These are phyloP conservation scores for Pavo muticus DNA, from an alignment of 2,113 vertebrate species.

Conservation along the genomic window DNA sequence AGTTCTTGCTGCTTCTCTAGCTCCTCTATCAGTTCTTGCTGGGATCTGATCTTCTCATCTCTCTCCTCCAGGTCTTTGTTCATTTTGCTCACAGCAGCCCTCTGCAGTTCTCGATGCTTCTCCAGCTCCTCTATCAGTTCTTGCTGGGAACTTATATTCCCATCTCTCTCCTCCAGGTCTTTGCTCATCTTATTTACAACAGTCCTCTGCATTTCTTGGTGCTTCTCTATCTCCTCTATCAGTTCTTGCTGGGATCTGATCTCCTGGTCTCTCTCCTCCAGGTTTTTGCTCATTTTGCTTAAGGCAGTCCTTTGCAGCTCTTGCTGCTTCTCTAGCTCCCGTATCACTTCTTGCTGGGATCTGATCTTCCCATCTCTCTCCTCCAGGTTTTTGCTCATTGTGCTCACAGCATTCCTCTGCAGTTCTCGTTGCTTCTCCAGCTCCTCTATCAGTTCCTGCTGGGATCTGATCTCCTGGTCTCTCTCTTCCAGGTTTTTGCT, in stretches of 20 bases:
- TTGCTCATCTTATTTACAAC: not conserved
- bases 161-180: not conserved
- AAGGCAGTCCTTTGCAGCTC: not conserved
- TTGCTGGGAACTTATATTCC: not conserved
- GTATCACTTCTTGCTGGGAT: not conserved
- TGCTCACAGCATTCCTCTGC: not conserved
- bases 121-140: not conserved
- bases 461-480: too few species aligned
- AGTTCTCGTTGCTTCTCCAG: not conserved
- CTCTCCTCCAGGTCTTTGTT: not conserved
- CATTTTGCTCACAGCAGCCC: accelerated
- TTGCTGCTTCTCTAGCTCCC: not conserved
- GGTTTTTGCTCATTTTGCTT: not conserved
- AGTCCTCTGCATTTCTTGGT: not conserved
- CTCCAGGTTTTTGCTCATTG: not conserved
- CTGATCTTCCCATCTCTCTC: not conserved
- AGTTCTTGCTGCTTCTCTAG: too few species aligned
- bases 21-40: too few species aligned
- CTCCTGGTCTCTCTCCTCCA: not conserved
- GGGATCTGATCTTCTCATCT: not conserved
- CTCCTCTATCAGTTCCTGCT: not conserved
- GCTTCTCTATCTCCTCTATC: not conserved
- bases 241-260: not conserved
- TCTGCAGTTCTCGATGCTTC: not conserved
- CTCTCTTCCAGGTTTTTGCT: too few species aligned